Evolutionary conservation across 2,888 invertebrate genomes (phyloP).

Genomic region (Caenorhabditis angaria): DNA sequence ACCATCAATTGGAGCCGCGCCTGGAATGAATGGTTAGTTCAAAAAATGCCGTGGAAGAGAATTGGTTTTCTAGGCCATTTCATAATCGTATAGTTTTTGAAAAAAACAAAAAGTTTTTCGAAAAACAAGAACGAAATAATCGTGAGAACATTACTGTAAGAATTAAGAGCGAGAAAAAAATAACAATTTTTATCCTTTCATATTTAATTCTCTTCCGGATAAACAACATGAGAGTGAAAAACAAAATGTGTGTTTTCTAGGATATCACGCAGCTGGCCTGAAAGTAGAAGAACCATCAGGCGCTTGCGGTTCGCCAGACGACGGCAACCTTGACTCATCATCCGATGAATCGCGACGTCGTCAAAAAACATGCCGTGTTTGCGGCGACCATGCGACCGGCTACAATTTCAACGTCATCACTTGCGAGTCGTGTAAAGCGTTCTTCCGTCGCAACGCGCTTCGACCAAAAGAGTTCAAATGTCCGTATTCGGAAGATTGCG

Average conservation of each 20-base stretch:
- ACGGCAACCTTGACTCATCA: slow-evolving; percentile 37
- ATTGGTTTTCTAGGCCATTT: not conserved
- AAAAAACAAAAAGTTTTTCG: not conserved
- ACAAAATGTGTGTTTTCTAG: slow-evolving; percentile 20
- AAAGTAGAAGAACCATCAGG: slow-evolving; percentile 44
- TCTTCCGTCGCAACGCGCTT: slow-evolving; percentile 91
- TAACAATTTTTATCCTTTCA: no score
- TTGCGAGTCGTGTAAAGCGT: slow-evolving; percentile 91
- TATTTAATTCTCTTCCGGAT: no score
- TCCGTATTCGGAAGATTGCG: slow-evolving; percentile 69
- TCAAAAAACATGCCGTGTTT: slow-evolving; percentile 68
- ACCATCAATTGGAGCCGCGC: slow-evolving; percentile 53
- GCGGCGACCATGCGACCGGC: slow-evolving; percentile 70
- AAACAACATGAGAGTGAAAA: no score
- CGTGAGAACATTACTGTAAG: no score
- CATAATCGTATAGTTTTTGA: not conserved
- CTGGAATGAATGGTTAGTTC: slow-evolving; percentile 31
- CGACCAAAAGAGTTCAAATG: slow-evolving; percentile 79
- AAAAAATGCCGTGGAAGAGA: not conserved
- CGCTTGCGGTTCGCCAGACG: slow-evolving; percentile 50
- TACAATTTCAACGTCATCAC: slow-evolving; percentile 71
- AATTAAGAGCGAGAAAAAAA: no score
- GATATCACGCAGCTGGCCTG: slow-evolving; percentile 36
- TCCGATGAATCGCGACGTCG: slow-evolving; percentile 55
- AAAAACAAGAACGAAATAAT: not conserved